phyloP scores from a whole-genome alignment of 2,888 invertebrate species.

The Cataglyphis altisquamis region DNA sequence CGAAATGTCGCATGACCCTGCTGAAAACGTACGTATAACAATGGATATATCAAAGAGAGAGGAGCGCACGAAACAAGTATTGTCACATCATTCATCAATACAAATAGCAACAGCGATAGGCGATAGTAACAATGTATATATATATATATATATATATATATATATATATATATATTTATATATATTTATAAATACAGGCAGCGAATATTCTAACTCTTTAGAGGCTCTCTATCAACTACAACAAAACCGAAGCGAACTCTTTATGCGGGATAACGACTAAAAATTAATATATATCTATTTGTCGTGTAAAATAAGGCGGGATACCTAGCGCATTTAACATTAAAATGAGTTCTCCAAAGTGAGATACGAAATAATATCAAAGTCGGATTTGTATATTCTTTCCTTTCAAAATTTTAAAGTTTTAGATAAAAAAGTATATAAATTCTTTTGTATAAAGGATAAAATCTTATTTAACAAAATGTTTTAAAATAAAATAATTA shows the following conservation, averaged over 20 bases:
- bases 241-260: conserved; percentile 63
- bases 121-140: conserved; percentile 60
- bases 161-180: conserved; percentile 33
- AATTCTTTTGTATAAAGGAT: not conserved
- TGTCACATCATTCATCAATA: conserved; percentile 65
- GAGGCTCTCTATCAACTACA: conserved; percentile 57
- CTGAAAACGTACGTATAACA: conserved; percentile 48
- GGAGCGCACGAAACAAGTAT: conserved; percentile 60
- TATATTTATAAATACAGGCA: conserved; percentile 57
- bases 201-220: conserved; percentile 47
- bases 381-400: not conserved
- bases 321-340: conserved; percentile 45
- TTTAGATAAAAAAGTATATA: not conserved
- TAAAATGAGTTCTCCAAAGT: conserved; percentile 14
- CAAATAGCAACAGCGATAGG: conserved; percentile 67
- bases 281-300: conserved; percentile 57
- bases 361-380: conserved; percentile 1
- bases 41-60: conserved; percentile 37
- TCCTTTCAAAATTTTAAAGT: not conserved
- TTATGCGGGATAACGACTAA: conserved; percentile 51
- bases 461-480: not conserved
- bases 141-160: conserved; percentile 36
- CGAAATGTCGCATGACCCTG: conserved; percentile 26
- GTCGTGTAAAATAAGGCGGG: conserved; percentile 52
- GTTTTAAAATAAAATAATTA: not conserved